Evolutionary conservation across 2,113 vertebrate genomes (phyloP).

Genomic region (Anarrhichthys ocellatus): DNA sequence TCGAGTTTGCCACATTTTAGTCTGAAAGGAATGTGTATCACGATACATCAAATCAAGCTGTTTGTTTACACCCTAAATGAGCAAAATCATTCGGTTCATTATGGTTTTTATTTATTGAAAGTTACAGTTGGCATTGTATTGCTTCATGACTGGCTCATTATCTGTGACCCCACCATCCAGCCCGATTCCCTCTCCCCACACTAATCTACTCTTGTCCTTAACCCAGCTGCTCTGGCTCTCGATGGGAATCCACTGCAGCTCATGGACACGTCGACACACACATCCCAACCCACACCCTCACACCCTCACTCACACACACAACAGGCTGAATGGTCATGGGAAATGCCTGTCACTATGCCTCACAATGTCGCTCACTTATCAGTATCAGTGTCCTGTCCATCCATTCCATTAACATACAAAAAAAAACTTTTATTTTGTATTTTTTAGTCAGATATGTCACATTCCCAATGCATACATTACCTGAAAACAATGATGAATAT

Average conservation of each 20-base stretch:
- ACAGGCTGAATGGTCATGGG: too few relatives aligned
- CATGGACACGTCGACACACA: conserved; percentile 27
- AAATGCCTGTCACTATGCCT: too few relatives aligned
- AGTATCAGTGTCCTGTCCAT: too few relatives aligned
- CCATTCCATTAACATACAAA: background rate
- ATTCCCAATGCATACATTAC: too few relatives aligned
- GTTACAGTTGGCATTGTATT: background rate
- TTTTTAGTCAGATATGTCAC: background rate
- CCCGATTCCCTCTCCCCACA: background rate
- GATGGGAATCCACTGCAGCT: conserved; percentile 43
- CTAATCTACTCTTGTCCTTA: conserved; percentile 59
- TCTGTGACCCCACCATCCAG: conserved; percentile 7
- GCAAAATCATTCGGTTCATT: background rate
- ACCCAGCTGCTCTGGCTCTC: conserved; percentile 47
- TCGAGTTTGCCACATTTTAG: background rate
- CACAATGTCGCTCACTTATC: too few relatives aligned
- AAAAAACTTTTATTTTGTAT: background rate
- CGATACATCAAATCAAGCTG: background rate
- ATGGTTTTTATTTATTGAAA: background rate
- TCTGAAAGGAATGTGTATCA: background rate
- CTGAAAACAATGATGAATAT: background rate
- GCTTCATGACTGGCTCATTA: background rate
- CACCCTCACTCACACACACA: background rate
- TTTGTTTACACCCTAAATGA: background rate
- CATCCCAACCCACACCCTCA: background rate